Percentiles rank a stretch among this genome's conserved stretches.
phyloP scores from a whole-genome alignment of 2,797 vertebrate species.

The Onychomys leucogaster region DNA sequence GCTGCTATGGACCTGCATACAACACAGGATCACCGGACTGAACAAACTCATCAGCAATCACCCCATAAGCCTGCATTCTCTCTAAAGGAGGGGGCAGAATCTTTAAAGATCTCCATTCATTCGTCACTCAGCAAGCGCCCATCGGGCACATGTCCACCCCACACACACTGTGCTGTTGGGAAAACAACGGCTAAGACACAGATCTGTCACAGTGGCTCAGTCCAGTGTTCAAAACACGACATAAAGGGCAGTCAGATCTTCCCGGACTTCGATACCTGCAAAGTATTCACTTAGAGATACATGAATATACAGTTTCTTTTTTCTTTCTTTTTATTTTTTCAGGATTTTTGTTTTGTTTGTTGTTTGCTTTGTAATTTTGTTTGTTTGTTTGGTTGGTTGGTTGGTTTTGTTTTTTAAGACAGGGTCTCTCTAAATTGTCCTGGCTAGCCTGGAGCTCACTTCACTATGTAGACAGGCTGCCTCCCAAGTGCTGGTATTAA shows the following conservation, averaged over 20 bases:
- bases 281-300: background rate
- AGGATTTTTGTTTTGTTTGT: background rate
- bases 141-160: background rate
- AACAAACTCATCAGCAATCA: slow-evolving; percentile 18
- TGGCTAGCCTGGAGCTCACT: background rate
- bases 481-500: background rate
- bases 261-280: background rate
- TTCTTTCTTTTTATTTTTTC: background rate
- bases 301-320: background rate
- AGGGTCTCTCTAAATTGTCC: background rate
- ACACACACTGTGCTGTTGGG: background rate
- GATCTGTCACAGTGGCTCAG: background rate
- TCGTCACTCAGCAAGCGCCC: background rate
- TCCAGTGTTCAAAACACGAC: background rate
- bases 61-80: background rate
- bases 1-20: background rate
- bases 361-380: background rate
- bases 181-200: background rate
- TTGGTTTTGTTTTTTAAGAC: background rate
- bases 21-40: background rate
- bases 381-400: background rate
- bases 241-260: background rate
- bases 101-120: slow-evolving; percentile 1
- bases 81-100: background rate
- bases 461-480: background rate